Conservation (phyloP, 2,888 invertebrate species). For the Synergus umbraculus region DNA sequence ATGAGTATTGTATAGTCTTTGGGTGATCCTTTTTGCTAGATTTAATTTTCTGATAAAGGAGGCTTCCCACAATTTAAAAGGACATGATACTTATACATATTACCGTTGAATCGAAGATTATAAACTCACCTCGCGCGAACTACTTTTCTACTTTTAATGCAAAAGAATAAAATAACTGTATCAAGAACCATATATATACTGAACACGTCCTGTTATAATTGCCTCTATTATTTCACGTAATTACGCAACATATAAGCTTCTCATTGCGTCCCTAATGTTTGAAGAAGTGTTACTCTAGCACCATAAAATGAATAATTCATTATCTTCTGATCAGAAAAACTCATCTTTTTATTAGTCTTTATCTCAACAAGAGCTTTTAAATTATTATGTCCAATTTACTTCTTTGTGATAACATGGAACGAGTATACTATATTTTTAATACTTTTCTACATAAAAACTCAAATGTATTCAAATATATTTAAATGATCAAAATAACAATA, state of each 20-base stretch:
- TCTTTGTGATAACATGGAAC: background rate
- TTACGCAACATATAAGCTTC: background rate
- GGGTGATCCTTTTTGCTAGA: background rate
- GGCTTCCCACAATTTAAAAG: background rate
- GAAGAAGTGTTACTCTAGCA: slow-evolving; percentile 14
- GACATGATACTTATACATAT: background rate
- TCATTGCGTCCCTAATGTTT: slow-evolving; percentile 1
- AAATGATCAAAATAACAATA: slow-evolving; percentile 9
- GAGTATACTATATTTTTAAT: too few relatives aligned
- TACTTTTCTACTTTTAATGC: slow-evolving; percentile 30
- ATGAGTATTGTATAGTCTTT: background rate
- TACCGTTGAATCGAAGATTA: background rate
- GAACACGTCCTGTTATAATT: slow-evolving; percentile 35
- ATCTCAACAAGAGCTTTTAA: background rate
- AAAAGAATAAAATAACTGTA: slow-evolving; percentile 35
- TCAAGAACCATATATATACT: slow-evolving; percentile 3
- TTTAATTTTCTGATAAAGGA: background rate
- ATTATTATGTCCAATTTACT: background rate
- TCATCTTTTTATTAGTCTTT: background rate
- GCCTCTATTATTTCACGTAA: slow-evolving; percentile 33
- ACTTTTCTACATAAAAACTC: background rate
- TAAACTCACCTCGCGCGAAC: slow-evolving; percentile 23
- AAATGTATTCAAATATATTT: slow-evolving; percentile 56
- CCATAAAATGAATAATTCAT: slow-evolving; percentile 9
- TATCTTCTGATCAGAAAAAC: background rate